Base-by-base conservation (phyloP, 2,888 invertebrate genomes). In the Lamproptera curius region DNA sequence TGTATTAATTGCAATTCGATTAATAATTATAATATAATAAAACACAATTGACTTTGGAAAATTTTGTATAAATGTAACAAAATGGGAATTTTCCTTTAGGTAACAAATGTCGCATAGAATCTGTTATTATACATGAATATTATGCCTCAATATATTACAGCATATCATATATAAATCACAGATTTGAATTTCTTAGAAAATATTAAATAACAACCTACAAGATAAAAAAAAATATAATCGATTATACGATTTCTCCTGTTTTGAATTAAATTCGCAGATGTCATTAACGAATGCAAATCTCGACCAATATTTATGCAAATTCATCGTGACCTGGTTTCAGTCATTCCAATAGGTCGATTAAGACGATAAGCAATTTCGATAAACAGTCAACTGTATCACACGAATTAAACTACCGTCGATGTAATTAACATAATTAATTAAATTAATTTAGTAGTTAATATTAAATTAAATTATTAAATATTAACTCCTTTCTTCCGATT, bases 281-380 rank as follows among this genome's bases (percentile, higher is more conserved):
- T 34, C 34, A 34, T 34, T 43, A 36, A 26, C 43, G 16, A 36
- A 42, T 42, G 26, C 16, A 36, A 43, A 36, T 36, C 28, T 28
- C 9, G 36, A n/a, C 9, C 23, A 28, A 43, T 36, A 28, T 26
- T n/a, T 16, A 11, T 43, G 36, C 23, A 36, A 36, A 42, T 35
- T 43, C 11, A 16, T 35, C 41, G 17, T 20, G 42, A 43, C 28
- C 43, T 16, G 16, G 10, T 28, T 36, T 26, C 31, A 28, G 11
- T 42, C 15, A 35, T 23, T 26, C 10, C 10, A 11, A 28, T 28
- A 28, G n/a, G 28, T 36, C 28, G 15, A n/a, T 37, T 28, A 10
- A 16, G 16, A 36, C 31, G 14, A 11, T 37, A 38, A 38, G 26
- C 28, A 31, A 16, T 11, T 31, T 37, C 31, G 10, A n/a, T 17